Evolutionary conservation across 1,140 invertebrate genomes (phyloP).

Genomic region (Polypedilum vanderplanki): DNA sequence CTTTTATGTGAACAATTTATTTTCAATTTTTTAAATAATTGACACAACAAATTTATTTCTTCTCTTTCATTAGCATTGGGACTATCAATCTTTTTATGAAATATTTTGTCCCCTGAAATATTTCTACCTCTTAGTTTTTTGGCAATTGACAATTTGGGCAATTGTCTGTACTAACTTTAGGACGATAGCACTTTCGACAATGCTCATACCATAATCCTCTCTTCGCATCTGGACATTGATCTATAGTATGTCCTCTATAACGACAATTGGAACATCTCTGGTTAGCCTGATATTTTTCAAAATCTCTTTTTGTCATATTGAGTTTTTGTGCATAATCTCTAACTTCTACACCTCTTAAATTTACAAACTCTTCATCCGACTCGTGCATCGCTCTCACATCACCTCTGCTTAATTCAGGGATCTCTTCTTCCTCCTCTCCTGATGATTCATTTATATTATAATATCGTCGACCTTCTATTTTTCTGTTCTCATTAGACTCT

Average conservation of each 20-base stretch:
- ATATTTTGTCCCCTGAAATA: not conserved
- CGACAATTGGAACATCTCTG: not conserved
- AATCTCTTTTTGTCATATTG: not conserved
- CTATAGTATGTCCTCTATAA: not conserved
- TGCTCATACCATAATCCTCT: not conserved
- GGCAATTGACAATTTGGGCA: not conserved
- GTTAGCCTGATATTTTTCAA: not conserved
- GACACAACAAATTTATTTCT: not conserved
- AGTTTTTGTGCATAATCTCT: not conserved
- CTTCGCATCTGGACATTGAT: not conserved
- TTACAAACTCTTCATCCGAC: not conserved
- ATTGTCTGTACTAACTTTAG: not conserved
- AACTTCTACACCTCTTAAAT: not conserved
- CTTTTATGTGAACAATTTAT: too few relatives aligned
- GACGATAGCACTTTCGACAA: not conserved
- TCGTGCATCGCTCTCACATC: not conserved
- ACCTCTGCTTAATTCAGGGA: not conserved
- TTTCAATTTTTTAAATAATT: not conserved
- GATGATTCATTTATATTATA: not conserved
- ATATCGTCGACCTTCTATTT: too few relatives aligned
- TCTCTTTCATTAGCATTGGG: not conserved
- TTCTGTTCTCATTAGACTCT: too few relatives aligned
- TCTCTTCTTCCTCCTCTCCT: not conserved
- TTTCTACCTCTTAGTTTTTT: not conserved
- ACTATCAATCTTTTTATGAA: not conserved